Percentiles rank a stretch among this genome's conserved stretches.
Conservation (phyloP, 2,113 vertebrate species). For the Bothrops jararaca region DNA sequence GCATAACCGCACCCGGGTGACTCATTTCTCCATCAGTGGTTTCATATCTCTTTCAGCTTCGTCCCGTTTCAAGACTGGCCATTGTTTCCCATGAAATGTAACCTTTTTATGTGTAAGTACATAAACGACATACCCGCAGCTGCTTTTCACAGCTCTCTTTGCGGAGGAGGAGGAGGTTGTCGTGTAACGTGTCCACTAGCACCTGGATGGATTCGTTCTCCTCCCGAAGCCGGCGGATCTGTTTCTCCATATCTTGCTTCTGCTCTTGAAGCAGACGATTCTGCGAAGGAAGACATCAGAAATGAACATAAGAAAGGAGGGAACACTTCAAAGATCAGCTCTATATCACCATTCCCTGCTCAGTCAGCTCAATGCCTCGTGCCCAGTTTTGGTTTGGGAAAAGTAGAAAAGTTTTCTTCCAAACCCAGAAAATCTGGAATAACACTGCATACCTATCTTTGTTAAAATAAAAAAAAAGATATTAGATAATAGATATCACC, state of each 20-base stretch:
- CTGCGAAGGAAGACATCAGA: slow-evolving; percentile 24
- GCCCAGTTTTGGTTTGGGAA: neutral
- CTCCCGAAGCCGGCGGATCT: slow-evolving; percentile 51
- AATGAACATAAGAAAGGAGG: neutral
- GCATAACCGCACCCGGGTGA: neutral
- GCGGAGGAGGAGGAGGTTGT: slow-evolving; percentile 55
- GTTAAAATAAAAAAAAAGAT: neutral
- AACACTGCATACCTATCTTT: neutral
- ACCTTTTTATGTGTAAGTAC: neutral
- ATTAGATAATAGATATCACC: neutral
- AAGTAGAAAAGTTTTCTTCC: neutral
- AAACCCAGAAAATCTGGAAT: neutral
- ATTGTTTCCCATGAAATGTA: neutral
- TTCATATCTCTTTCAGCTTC: too few relatives aligned
- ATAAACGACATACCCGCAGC: slow-evolving; percentile 47
- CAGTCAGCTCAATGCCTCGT: neutral
- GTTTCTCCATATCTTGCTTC: slow-evolving; percentile 58
- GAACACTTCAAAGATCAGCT: neutral
- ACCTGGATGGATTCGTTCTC: slow-evolving; percentile 51
- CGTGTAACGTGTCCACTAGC: slow-evolving; percentile 41
- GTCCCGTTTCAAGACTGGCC: neutral
- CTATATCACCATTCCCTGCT: neutral
- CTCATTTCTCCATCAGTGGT: neutral
- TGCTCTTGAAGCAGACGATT: slow-evolving; percentile 63
- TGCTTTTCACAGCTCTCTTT: slow-evolving; percentile 46